Evolutionary conservation across 2,797 vertebrate species (phyloP), one percentile per base, ranked within the genome.

Genomic region (Chelidonichthys spinosus): DNA sequence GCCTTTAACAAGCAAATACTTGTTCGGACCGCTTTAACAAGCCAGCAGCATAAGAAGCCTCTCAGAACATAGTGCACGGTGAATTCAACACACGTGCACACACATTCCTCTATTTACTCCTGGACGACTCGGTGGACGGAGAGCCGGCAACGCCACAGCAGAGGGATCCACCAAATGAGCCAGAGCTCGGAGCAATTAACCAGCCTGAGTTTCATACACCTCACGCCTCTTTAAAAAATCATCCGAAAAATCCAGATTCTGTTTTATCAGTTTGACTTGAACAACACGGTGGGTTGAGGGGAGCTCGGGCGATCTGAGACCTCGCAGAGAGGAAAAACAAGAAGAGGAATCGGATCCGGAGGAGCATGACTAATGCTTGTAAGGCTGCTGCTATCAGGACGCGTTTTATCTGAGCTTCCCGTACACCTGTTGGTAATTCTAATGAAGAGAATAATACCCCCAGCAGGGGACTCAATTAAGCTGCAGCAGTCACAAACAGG

Each of bases 381-480:
- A 81, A 62, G 35, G 15, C 63, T 5, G 59, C 67, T 44, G 78
- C 66, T 79, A 81, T 87, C 78, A 89, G 68, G 64, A 63, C 46
- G 58, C 42, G 67, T 72, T 86, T 85, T 82, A 87, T 85, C 83
- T 14, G 50, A 59, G 72, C 65, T 67, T 83, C 76, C 82, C 25
- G 76, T 72, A 60, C 90, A 92, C 89, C 90, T 91, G 90, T 91
- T 90, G 87, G 87, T 90, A 72, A 88, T 85, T 82, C 79, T 90
- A 90, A 92, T 89, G 82, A 91, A 78, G 80, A 81, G 73, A 86
- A 86, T 81, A 86, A 85, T 80, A 85, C 68, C 78, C 78, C 25
- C 87, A 83, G 85, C 82, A 79, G 90, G 86, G 63, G 68, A 79
- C 53, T 79, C 75, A 87, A 92, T 92, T 86, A 91, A 89, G 76